These are phyloP conservation scores for Casuarius casuarius DNA, from an alignment of 2,113 vertebrate genomes.

Conservation along the genomic window DNA sequence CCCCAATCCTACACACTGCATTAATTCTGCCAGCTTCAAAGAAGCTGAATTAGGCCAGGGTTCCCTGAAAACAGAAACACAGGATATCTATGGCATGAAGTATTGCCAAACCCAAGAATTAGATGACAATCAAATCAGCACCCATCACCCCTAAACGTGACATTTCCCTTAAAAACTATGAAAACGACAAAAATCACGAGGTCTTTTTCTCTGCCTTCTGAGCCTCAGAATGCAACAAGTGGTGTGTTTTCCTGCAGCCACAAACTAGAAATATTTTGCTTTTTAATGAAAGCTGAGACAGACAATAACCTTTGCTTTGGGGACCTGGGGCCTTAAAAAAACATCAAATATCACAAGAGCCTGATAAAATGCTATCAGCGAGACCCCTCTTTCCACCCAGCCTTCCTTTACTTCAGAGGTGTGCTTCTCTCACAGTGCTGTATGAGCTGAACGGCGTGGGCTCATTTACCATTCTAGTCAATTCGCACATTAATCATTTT, in stretches of 20 bases:
- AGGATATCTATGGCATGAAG: rapidly evolving
- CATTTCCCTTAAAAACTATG: rapidly evolving
- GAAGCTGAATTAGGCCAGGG: not conserved
- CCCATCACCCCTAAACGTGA: not conserved
- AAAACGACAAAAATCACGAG: not conserved
- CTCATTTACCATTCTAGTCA: not conserved
- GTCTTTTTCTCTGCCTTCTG: not conserved
- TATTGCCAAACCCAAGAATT: not conserved
- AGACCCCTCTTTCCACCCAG: not conserved
- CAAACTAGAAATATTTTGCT: not conserved
- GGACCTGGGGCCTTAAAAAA: not conserved
- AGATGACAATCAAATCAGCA: not conserved
- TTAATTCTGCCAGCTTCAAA: not conserved
- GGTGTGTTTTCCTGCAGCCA: not conserved
- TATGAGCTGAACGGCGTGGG: not conserved
- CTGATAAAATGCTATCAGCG: not conserved
- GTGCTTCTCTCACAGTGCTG: not conserved
- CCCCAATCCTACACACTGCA: not conserved
- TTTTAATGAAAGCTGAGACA: not conserved
- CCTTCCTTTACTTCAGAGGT: not conserved
- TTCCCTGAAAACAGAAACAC: not conserved
- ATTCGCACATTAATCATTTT: not conserved
- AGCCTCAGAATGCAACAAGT: not conserved
- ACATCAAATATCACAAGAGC: not conserved
- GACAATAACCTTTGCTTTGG: not conserved